Evolutionary conservation across 2,888 invertebrate species (phyloP).

Genomic region (Nycteola revayana): DNA sequence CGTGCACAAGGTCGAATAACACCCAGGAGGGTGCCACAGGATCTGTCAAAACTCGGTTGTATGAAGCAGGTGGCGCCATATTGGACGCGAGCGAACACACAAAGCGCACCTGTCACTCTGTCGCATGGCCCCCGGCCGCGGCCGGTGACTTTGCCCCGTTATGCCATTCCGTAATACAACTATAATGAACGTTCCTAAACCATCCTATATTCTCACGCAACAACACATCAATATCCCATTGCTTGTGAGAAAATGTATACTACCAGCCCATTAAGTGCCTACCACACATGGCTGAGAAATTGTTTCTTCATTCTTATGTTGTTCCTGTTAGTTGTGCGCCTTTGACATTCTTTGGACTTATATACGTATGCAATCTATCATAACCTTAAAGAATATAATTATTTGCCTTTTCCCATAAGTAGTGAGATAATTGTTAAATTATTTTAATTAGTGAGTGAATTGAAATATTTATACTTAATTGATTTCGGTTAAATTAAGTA

Average conservation of each 20-base stretch:
- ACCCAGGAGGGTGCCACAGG: too few relatives aligned
- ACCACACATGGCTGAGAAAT: conserved; percentile 22
- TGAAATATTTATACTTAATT: too few relatives aligned
- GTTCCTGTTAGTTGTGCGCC: conserved; percentile 7
- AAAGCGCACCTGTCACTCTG: conserved; percentile 47
- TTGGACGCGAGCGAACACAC: conserved; percentile 21
- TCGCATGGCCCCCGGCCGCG: conserved; percentile 37
- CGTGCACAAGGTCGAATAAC: too few relatives aligned
- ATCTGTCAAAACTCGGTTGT: too few relatives aligned
- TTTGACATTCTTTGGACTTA: too few relatives aligned
- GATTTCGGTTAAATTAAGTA: too few relatives aligned
- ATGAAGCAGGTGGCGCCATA: conserved; percentile 33
- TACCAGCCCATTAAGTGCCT: conserved; percentile 21
- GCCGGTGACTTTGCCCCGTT: conserved; percentile 55
- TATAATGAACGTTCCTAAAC: conserved; percentile 49
- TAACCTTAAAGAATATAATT: too few relatives aligned
- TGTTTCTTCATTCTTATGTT: conserved; percentile 17
- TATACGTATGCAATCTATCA: too few relatives aligned
- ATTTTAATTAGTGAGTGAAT: too few relatives aligned
- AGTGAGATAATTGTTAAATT: too few relatives aligned
- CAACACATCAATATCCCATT: conserved; percentile 55
- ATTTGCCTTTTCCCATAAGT: too few relatives aligned
- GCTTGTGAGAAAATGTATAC: conserved; percentile 44
- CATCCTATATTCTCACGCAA: conserved; percentile 68
- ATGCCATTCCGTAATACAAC: conserved; percentile 67